These are phyloP conservation scores for Carollia perspicillata DNA, from an alignment of 2,113 vertebrate genomes.

Conservation along the genomic window DNA sequence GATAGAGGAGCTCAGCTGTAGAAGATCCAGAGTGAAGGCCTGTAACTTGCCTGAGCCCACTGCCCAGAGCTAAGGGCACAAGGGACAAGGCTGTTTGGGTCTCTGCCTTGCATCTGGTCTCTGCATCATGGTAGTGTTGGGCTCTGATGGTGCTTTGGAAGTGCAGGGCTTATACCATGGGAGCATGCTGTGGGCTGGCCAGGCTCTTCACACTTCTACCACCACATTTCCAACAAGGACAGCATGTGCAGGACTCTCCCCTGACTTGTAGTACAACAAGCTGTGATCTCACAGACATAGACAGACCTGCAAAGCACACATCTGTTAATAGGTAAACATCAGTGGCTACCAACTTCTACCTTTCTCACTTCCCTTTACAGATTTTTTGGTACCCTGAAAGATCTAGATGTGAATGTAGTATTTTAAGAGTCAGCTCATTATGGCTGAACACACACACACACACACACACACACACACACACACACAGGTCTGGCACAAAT, in stretches of 20 bases:
- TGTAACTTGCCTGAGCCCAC: neutral
- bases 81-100: neutral
- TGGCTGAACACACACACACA: neutral
- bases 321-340: neutral
- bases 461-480: too few species aligned
- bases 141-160: neutral
- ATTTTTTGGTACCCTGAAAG: neutral
- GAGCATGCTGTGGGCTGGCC: fast-evolving
- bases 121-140: neutral
- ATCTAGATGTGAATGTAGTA: neutral
- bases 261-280: neutral
- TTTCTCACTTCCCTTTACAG: neutral
- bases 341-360: neutral
- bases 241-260: neutral
- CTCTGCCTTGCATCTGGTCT: neutral
- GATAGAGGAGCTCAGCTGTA: neutral
- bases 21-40: too few species aligned
- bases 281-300: neutral
- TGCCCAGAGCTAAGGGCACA: neutral
- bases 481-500: too few species aligned
- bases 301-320: neutral
- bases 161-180: neutral
- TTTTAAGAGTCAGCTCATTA: neutral
- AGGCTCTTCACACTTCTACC: neutral
- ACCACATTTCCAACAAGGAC: neutral